Evolutionary conservation across 2,888 invertebrate species (phyloP).

Genomic region (Mythimna pallens): DNA sequence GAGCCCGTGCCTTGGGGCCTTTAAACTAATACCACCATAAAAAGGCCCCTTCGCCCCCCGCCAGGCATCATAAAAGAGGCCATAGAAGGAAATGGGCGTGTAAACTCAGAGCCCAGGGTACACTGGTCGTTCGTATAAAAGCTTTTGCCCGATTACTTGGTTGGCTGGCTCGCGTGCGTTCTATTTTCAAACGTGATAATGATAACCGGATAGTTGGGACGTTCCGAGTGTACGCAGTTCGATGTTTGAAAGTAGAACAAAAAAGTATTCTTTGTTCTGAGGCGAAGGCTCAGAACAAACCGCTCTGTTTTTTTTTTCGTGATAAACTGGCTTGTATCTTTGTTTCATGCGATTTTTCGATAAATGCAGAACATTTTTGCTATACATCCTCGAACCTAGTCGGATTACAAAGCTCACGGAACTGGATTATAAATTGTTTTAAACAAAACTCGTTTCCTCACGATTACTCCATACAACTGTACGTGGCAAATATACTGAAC

Average conservation of each 20-base stretch:
- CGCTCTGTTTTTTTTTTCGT: no score
- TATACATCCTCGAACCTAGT: constrained; percentile 1
- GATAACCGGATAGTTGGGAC: constrained; percentile 85
- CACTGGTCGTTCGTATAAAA: constrained; percentile 80
- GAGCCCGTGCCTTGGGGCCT: constrained; percentile 86
- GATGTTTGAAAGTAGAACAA: constrained; percentile 65
- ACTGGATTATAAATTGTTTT: constrained; percentile 28
- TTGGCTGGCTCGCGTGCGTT: constrained; percentile 89
- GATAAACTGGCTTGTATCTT: constrained; percentile 23
- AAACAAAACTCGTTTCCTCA: constrained; percentile 29
- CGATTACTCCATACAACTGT: constrained; percentile 19
- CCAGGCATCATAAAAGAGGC: constrained; percentile 80
- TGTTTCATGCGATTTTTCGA: constrained; percentile 32
- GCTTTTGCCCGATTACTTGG: constrained; percentile 89
- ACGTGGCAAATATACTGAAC: constrained; percentile 1
- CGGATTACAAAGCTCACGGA: constrained; percentile 18
- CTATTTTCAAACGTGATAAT: constrained; percentile 90
- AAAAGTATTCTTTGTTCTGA: constrained; percentile 60
- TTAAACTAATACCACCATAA: constrained; percentile 83
- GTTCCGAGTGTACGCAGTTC: constrained; percentile 65
- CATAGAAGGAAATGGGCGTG: constrained; percentile 82
- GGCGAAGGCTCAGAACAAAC: no score
- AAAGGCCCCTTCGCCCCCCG: constrained; percentile 78
- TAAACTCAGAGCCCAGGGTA: constrained; percentile 79
- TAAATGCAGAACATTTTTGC: constrained; percentile 9